A percentile compares a stretch with the other conserved stretches of the same genome.
These are phyloP conservation scores for Vipera ursinii DNA, from an alignment of 2,797 vertebrate genomes.

Conservation along the genomic window DNA sequence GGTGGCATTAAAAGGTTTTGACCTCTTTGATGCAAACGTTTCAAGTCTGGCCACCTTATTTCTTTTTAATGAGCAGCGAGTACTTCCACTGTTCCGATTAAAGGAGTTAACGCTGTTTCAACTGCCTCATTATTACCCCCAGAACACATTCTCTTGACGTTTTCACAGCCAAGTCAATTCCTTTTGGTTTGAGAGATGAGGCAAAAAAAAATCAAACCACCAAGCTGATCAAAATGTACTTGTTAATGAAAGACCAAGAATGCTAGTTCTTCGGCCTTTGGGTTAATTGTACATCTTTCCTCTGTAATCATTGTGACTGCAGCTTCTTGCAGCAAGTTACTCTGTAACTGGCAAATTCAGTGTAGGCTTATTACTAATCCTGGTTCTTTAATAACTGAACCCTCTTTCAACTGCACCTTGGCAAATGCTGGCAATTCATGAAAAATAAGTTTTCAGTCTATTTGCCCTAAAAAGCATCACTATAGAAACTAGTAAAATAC, in stretches of 20 bases:
- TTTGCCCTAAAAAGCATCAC: background rate
- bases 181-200: constrained; percentile 70
- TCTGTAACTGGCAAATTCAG: constrained; percentile 59
- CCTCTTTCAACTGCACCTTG: constrained; percentile 51
- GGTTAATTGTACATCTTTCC: constrained; percentile 64
- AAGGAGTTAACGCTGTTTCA: constrained; percentile 70
- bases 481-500: background rate
- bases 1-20: constrained; percentile 53
- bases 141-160: constrained; percentile 51
- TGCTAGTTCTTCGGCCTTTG: constrained; percentile 51
- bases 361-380: constrained; percentile 48
- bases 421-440: constrained; percentile 48
- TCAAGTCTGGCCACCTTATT: constrained; percentile 66
- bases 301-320: constrained; percentile 65
- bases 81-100: constrained; percentile 72
- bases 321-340: constrained; percentile 61
- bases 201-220: constrained; percentile 70
- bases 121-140: constrained; percentile 69
- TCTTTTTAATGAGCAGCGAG: constrained; percentile 70
- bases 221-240: constrained; percentile 63
- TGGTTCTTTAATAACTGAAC: constrained; percentile 50
- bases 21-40: constrained; percentile 66
- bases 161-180: constrained; percentile 59
- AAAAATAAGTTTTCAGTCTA: constrained; percentile 34
- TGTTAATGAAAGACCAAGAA: constrained; percentile 70